These are phyloP conservation scores for Polydrusus tereticollis DNA, from an alignment of 2,888 invertebrate genomes.

Conservation along the genomic window DNA sequence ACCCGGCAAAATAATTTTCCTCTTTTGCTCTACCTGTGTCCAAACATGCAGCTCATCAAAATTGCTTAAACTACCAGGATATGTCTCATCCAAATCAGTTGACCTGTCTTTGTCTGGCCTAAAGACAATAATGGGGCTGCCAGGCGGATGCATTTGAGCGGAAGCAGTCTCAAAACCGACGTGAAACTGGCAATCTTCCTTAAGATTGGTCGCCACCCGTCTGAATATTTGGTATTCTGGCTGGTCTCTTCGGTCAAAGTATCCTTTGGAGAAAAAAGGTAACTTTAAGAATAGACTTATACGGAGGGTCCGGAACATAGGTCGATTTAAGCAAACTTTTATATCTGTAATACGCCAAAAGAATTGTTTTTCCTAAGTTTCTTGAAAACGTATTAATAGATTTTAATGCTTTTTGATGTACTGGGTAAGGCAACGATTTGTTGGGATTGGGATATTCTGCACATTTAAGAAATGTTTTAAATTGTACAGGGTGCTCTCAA, in stretches of 20 bases:
- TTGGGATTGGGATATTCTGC: too few species aligned
- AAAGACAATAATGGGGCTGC: slow-evolving; percentile 86
- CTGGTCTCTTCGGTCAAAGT: slow-evolving; percentile 86
- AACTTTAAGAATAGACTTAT: too few species aligned
- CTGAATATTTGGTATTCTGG: slow-evolving; percentile 85
- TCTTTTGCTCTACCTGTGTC: slow-evolving; percentile 68
- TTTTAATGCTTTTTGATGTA: too few species aligned
- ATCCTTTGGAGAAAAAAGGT: slow-evolving; percentile 64
- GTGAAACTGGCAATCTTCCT: slow-evolving; percentile 96
- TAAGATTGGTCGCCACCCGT: slow-evolving; percentile 86
- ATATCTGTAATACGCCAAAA: too few species aligned
- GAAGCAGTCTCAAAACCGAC: slow-evolving; percentile 90
- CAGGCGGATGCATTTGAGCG: slow-evolving; percentile 87
- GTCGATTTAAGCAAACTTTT: too few species aligned
- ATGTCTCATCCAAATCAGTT: slow-evolving; percentile 87
- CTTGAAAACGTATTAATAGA: too few species aligned
- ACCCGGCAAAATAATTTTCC: slow-evolving; percentile 70
- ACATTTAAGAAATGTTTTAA: too few species aligned
- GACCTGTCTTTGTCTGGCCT: slow-evolving; percentile 84
- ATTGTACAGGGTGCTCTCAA: too few species aligned
- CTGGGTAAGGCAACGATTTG: too few species aligned
- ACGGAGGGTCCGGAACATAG: too few species aligned
- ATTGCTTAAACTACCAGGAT: slow-evolving; percentile 75
- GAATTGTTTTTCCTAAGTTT: too few species aligned
- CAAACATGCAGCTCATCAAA: slow-evolving; percentile 91